phyloP scores from a whole-genome alignment of 1,140 invertebrate species.

The Micrasema minimum region DNA sequence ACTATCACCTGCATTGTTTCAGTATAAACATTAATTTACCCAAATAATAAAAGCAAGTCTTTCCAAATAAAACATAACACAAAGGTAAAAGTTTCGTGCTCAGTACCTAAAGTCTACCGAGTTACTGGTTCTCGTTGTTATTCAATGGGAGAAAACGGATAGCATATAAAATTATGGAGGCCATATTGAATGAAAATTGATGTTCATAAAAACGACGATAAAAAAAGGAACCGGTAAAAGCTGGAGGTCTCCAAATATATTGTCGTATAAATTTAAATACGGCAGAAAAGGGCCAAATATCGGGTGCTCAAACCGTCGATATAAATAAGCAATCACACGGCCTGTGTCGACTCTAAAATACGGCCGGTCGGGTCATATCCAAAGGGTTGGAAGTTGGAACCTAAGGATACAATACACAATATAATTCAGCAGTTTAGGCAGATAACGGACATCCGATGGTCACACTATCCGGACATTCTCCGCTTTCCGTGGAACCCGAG shows the following conservation, averaged over 20 bases:
- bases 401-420: constrained; percentile 50
- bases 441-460: constrained; percentile 50
- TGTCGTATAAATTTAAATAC: constrained; percentile 21
- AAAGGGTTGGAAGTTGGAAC: constrained; percentile 43
- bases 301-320: constrained; percentile 24
- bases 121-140: too few species aligned
- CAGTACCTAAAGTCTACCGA: too few species aligned
- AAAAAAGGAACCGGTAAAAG: constrained; percentile 19
- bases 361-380: constrained; percentile 35
- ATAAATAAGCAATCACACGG: constrained; percentile 47
- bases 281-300: constrained; percentile 1
- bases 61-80: too few species aligned
- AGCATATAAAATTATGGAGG: constrained; percentile 34
- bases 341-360: constrained; percentile 40
- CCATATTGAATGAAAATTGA: constrained; percentile 40
- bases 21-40: neutral
- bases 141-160: neutral
- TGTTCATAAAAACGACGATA: constrained; percentile 30
- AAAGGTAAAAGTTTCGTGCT: too few species aligned
- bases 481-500: neutral
- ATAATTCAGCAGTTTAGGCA: constrained; percentile 49
- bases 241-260: constrained; percentile 15
- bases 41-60: neutral
- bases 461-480: constrained; percentile 1
- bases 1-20: neutral